Conservation (phyloP, 1,140 invertebrate species). For the Philotrypesis tridentata region DNA sequence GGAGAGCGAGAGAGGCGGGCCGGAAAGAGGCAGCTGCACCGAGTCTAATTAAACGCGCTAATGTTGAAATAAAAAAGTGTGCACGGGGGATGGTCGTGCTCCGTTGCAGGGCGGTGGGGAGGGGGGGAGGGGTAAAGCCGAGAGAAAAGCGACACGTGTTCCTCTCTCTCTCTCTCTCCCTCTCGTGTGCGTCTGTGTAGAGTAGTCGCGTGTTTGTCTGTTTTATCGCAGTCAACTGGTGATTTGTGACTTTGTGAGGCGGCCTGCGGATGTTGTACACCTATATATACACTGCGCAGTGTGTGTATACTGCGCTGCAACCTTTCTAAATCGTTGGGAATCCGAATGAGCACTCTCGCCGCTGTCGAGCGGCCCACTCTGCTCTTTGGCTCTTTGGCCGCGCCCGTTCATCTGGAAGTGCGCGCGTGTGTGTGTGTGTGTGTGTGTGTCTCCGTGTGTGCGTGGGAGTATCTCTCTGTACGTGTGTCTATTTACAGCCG, state of each 20-base stretch:
- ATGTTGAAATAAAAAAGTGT: slow-evolving; percentile 31
- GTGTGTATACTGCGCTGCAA: not conserved
- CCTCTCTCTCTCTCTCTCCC: not conserved
- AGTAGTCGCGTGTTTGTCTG: not conserved
- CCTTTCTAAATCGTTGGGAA: slow-evolving; percentile 36
- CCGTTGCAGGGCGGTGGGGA: too few relatives aligned
- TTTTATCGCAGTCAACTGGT: slow-evolving; percentile 3
- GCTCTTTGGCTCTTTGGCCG: not conserved
- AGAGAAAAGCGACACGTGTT: slow-evolving; percentile 30
- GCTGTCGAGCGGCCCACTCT: not conserved
- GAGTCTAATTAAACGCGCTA: slow-evolving; percentile 43
- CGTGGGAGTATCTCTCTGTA: not conserved
- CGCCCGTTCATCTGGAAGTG: not conserved
- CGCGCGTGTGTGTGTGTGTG: not conserved
- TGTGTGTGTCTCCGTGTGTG: not conserved
- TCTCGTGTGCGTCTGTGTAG: not conserved
- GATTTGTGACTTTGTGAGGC: slow-evolving; percentile 30
- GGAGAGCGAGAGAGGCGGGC: not conserved
- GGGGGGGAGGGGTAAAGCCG: not conserved
- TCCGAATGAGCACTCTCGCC: slow-evolving; percentile 29
- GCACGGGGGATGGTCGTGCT: not conserved
- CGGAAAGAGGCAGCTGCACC: slow-evolving; percentile 5
- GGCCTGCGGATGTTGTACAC: not conserved
- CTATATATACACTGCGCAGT: too few relatives aligned
- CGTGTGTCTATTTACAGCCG: slow-evolving; percentile 15